Conservation (phyloP, 2,113 vertebrate species). For the Argyrosomus japonicus region DNA sequence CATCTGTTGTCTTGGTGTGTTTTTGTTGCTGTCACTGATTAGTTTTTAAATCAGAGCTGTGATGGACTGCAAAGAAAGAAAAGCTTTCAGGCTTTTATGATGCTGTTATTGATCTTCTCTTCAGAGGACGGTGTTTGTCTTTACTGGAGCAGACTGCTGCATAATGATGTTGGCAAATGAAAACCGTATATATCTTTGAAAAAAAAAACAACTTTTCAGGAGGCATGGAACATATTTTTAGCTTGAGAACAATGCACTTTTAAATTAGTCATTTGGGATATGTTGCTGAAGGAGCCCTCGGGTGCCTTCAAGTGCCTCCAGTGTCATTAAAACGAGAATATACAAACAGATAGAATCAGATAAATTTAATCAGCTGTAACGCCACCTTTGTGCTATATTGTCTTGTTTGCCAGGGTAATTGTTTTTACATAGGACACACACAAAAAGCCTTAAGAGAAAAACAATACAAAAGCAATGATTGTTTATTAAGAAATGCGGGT, state of each 20-base stretch:
- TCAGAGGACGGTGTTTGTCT: constrained; percentile 12
- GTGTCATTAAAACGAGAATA: not conserved
- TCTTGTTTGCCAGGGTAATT: not conserved
- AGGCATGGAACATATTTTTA: constrained; percentile 17
- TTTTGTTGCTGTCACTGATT: constrained; percentile 20
- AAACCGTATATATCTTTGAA: constrained; percentile 4
- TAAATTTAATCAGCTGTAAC: not conserved
- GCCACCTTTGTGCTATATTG: not conserved
- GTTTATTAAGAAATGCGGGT: too few species aligned
- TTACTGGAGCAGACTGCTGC: constrained; percentile 20
- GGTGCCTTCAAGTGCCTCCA: not conserved
- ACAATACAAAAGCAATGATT: too few species aligned
- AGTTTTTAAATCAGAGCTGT: constrained; percentile 26
- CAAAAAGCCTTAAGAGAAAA: too few species aligned
- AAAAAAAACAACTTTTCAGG: constrained; percentile 12
- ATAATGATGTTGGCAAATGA: constrained; percentile 28
- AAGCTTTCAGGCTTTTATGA: constrained; percentile 54
- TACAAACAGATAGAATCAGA: not conserved
- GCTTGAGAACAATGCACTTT: not conserved
- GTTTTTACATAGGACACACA: too few species aligned
- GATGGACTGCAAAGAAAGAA: constrained; percentile 48
- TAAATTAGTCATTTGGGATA: not conserved
- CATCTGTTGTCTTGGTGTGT: constrained; percentile 12
- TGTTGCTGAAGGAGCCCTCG: not conserved
- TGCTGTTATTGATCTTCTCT: constrained; percentile 55